phyloP scores from a whole-genome alignment of 2,113 vertebrate species.

The Neotoma lepida region DNA sequence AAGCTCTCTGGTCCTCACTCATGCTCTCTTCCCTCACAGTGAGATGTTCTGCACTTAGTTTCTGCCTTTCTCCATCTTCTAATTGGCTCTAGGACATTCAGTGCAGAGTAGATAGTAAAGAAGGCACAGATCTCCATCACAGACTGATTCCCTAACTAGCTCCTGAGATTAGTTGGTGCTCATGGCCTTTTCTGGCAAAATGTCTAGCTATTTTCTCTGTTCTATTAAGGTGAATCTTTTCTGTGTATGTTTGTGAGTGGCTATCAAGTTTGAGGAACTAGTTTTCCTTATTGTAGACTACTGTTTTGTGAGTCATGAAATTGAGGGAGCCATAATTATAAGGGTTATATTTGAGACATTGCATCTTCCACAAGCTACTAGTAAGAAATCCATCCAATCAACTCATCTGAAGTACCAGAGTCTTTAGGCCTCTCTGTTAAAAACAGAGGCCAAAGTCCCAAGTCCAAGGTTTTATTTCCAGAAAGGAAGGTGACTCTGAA shows the following conservation, averaged over 20 bases:
- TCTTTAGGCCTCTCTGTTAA: slow-evolving; percentile 41
- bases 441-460: slow-evolving; percentile 59
- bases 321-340: not conserved
- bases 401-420: not conserved
- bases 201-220: not conserved
- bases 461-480: slow-evolving; percentile 43
- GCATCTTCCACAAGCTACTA: not conserved
- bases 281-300: not conserved
- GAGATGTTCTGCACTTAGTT: not conserved
- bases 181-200: not conserved
- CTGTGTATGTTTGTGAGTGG: not conserved
- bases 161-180: not conserved
- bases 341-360: not conserved
- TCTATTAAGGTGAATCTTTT: not conserved
- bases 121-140: not conserved
- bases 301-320: not conserved
- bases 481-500: slow-evolving; percentile 46
- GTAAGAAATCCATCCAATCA: not conserved
- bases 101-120: not conserved
- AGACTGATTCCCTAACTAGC: not conserved
- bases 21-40: not conserved
- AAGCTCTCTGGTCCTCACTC: not conserved
- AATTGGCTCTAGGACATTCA: not conserved
- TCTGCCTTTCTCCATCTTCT: not conserved
- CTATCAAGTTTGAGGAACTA: not conserved